Evolutionary conservation across 2,888 invertebrate species (phyloP), one percentile per base, ranked within the genome.

Genomic region (Urechis unicinctus): DNA sequence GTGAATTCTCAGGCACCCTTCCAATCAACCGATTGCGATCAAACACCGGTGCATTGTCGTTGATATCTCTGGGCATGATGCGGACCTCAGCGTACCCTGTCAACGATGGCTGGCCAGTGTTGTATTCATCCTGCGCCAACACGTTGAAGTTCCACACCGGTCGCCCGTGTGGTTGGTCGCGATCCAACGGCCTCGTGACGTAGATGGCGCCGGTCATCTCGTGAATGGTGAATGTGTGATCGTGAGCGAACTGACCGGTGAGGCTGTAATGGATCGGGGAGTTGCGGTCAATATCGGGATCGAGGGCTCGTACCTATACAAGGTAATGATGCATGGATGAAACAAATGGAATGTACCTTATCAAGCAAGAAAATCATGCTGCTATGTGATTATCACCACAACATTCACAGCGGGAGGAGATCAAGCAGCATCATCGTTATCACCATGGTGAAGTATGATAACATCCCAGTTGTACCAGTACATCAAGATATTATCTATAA

Each of bases 141-240:
- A 77, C 73, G 53, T 73, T 77, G 60, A 57, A 61, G 51, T 66
- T 66, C 65, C 65, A 66, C 25, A 63, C 53, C 30, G 58, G 48
- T 43, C 66, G 53, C 17, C 65, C 65, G 28, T 50, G 50, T 3
- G 61, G 60, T 28, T 53, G 30, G 46, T 65, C 66, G n/a, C 66
- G 49, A 50, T 96, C 96, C 77, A 96, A 85, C 59, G 93, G 91
- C 66, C 94, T 94, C 58, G 94, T 94, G 68, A 96, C 94, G 82
- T 93, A 95, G 81, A 96, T 95, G 78, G 95, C 95, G 70, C 96
- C 96, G 66, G 95, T 95, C 89, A 93, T 93, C 82, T 93, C 52
- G 46, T 66, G 58, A 26, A 66, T 61, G 25, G 52, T 51, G 52
- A 66, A 65, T 13, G 60, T 62, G 2, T 59, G 59, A 46, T 66